These are phyloP conservation scores for Vidua chalybeata DNA, from an alignment of 2,113 vertebrate species.

Conservation along the genomic window DNA sequence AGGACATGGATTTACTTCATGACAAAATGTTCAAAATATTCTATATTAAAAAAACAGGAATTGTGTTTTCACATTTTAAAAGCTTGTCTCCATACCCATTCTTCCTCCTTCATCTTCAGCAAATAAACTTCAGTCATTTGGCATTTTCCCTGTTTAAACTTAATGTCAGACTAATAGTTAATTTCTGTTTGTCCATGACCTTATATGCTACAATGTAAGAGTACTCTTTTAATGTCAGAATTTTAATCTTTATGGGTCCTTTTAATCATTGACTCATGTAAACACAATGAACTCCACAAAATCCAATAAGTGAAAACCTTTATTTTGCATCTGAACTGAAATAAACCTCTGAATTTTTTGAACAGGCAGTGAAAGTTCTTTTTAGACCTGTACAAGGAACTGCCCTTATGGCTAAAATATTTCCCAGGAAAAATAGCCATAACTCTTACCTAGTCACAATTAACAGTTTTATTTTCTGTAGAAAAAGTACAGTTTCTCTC, in stretches of 20 bases:
- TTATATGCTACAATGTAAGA: neutral
- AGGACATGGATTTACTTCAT: neutral
- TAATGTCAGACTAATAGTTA: neutral
- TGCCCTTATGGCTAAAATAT: neutral
- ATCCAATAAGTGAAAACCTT: neutral
- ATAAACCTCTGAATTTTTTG: neutral
- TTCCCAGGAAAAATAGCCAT: neutral
- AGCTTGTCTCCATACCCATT: neutral
- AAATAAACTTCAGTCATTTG: neutral
- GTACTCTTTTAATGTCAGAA: neutral
- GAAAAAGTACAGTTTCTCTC: neutral
- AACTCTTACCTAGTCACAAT: neutral
- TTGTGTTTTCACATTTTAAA: neutral
- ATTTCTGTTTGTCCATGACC: neutral
- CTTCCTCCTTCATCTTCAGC: neutral
- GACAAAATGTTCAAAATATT: neutral
- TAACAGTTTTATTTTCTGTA: neutral
- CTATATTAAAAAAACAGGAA: neutral
- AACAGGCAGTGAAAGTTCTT: neutral
- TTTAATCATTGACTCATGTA: neutral
- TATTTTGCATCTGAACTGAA: neutral
- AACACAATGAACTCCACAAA: neutral
- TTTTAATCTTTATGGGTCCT: neutral
- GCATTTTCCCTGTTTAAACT: slow-evolving; percentile 2
- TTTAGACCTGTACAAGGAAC: neutral